Conservation (phyloP, 2,888 invertebrate species). For the Acronicta leporina region DNA sequence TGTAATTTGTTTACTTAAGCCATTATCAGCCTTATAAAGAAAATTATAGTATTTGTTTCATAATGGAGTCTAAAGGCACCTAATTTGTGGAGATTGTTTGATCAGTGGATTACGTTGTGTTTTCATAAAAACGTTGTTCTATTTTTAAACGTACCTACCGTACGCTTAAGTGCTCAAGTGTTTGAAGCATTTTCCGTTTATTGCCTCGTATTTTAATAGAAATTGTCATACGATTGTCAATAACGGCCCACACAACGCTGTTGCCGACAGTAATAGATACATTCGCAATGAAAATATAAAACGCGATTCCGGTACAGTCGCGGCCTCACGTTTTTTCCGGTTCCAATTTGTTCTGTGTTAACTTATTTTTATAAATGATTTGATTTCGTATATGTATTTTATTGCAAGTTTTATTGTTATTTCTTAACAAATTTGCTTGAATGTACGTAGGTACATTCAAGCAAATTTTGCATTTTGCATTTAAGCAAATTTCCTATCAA, state of each 20-base stretch:
- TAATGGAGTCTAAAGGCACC: slow-evolving; percentile 16
- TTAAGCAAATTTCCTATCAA: no score
- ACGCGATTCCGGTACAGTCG: slow-evolving; percentile 51
- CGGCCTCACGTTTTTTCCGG: slow-evolving; percentile 46
- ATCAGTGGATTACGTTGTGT: slow-evolving; percentile 32
- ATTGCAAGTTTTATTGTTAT: background rate
- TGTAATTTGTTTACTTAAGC: slow-evolving; percentile 17
- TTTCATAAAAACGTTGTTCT: slow-evolving; percentile 22
- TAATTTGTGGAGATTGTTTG: slow-evolving; percentile 28
- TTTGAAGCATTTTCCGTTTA: slow-evolving; percentile 37
- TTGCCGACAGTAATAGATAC: slow-evolving; percentile 52
- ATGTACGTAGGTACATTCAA: no score
- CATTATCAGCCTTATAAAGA: slow-evolving; percentile 27
- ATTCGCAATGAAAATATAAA: slow-evolving; percentile 54
- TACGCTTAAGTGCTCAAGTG: slow-evolving; percentile 21
- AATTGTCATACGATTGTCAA: slow-evolving; percentile 53
- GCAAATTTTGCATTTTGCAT: no score
- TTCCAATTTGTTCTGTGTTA: slow-evolving; percentile 20
- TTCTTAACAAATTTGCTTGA: no score
- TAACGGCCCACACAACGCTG: slow-evolving; percentile 53
- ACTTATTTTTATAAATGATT: slow-evolving; percentile 23
- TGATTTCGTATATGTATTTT: slow-evolving; percentile 9
- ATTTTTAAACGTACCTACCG: slow-evolving; percentile 31
- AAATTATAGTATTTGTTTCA: slow-evolving; percentile 27
- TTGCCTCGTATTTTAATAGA: slow-evolving; percentile 43